Percentiles rank a stretch among this genome's conserved stretches.
Conservation (phyloP, 2,888 invertebrate genomes). For the Polymixis lichenea region DNA sequence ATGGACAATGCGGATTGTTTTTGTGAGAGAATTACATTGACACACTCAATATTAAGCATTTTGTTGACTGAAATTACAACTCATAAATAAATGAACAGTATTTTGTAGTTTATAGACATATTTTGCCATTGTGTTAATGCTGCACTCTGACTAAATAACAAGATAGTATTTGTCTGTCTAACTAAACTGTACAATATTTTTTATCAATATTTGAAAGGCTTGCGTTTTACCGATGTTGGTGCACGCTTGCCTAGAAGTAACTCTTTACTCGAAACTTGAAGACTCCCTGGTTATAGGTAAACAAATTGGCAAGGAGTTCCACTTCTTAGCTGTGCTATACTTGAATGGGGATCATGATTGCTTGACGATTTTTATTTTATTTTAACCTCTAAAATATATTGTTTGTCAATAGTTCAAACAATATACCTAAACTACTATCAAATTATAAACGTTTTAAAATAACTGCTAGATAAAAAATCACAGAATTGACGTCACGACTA, state of each 20-base stretch:
- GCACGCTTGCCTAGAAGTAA: not conserved
- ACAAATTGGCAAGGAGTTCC: not conserved
- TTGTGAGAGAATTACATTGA: slow-evolving; percentile 40
- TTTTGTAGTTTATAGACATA: not conserved
- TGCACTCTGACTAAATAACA: not conserved
- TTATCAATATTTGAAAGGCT: not conserved
- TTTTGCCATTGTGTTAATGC: not conserved
- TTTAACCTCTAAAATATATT: too few species aligned
- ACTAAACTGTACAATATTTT: not conserved
- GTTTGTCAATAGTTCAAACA: too few species aligned
- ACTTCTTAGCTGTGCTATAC: too few species aligned
- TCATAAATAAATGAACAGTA: not conserved
- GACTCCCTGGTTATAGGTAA: too few species aligned
- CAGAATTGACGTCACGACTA: too few species aligned
- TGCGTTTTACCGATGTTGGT: not conserved
- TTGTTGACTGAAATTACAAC: not conserved
- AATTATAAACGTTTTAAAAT: too few species aligned
- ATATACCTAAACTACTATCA: too few species aligned
- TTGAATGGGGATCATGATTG: not conserved
- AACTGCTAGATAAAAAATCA: too few species aligned
- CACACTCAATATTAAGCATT: not conserved
- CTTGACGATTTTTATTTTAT: too few species aligned
- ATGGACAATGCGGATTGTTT: slow-evolving; percentile 52
- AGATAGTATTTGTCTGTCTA: not conserved
- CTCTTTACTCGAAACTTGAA: not conserved